These are phyloP conservation scores for Albula glossodonta DNA, from an alignment of 2,113 vertebrate species.

Conservation along the genomic window DNA sequence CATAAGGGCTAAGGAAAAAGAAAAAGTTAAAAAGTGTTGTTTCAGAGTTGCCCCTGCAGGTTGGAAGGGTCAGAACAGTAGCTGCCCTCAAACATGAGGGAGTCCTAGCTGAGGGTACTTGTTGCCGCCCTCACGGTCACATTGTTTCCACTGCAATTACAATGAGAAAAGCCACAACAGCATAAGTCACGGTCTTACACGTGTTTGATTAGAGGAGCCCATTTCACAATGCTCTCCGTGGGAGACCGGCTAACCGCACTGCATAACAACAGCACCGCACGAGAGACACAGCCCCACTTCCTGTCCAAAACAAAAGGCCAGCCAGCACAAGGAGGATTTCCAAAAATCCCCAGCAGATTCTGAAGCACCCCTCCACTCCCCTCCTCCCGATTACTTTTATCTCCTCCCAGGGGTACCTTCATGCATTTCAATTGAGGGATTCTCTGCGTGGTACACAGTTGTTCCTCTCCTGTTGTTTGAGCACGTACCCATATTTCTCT, in stretches of 20 bases:
- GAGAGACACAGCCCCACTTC: slow-evolving; percentile 62
- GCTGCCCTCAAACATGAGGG: background rate
- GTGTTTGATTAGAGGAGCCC: slow-evolving; percentile 66
- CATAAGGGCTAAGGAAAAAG: too few relatives aligned
- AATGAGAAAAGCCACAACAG: slow-evolving; percentile 57
- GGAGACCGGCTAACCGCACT: slow-evolving; percentile 51
- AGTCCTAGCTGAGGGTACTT: slow-evolving; percentile 30
- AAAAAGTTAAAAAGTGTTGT: too few relatives aligned
- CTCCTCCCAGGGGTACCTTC: slow-evolving; percentile 51
- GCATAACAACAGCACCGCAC: slow-evolving; percentile 64
- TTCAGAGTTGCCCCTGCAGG: too few relatives aligned
- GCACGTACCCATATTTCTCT: slow-evolving; percentile 23
- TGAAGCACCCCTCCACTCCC: slow-evolving; percentile 6
- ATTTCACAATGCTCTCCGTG: slow-evolving; percentile 66
- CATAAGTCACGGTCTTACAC: slow-evolving; percentile 67
- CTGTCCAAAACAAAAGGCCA: slow-evolving; percentile 59
- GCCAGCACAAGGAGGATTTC: slow-evolving; percentile 54
- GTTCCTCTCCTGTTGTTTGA: slow-evolving; percentile 64
- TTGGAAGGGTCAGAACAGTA: background rate
- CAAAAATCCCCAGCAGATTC: slow-evolving; percentile 42
- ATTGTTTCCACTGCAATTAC: slow-evolving; percentile 70
- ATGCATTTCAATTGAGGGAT: slow-evolving; percentile 67
- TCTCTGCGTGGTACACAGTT: slow-evolving; percentile 57
- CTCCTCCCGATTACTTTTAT: background rate
- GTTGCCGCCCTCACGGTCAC: slow-evolving; percentile 58